Conservation (phyloP, 2,113 vertebrate species). For the Eidolon helvum region DNA sequence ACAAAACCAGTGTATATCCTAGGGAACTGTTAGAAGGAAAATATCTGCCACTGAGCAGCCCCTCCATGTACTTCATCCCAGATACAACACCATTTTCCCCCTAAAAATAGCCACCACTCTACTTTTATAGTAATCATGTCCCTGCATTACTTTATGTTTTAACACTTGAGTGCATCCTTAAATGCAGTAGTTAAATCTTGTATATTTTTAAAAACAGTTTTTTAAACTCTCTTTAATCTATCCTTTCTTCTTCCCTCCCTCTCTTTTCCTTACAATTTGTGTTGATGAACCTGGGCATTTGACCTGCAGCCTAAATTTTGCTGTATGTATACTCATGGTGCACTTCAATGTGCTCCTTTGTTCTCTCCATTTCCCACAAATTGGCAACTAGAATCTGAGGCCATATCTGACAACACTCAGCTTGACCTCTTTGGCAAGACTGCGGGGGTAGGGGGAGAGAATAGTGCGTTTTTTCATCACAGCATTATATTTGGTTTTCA, state of each 20-base stretch:
- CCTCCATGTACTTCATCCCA: neutral
- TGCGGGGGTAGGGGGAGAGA: fast-evolving
- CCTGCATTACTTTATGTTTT: neutral
- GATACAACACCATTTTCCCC: too few relatives aligned
- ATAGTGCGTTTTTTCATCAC: neutral
- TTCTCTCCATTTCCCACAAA: neutral
- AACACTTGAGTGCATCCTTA: neutral
- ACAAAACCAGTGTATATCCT: neutral
- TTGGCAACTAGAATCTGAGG: neutral
- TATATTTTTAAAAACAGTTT: neutral
- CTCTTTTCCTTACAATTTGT: neutral
- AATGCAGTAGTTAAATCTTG: neutral
- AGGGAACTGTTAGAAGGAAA: neutral
- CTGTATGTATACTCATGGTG: neutral
- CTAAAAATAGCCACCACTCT: neutral
- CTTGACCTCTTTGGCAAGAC: neutral
- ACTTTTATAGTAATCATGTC: neutral
- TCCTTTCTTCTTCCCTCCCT: neutral
- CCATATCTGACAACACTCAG: neutral
- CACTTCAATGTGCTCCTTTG: too few relatives aligned
- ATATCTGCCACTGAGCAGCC: neutral
- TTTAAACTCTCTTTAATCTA: neutral
- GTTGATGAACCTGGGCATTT: neutral
- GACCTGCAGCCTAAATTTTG: neutral
- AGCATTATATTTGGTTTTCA: neutral